A percentile compares a stretch with the other conserved stretches of the same genome.
These are phyloP conservation scores for Hipposideros armiger DNA, from an alignment of 2,113 vertebrate species.

Conservation along the genomic window DNA sequence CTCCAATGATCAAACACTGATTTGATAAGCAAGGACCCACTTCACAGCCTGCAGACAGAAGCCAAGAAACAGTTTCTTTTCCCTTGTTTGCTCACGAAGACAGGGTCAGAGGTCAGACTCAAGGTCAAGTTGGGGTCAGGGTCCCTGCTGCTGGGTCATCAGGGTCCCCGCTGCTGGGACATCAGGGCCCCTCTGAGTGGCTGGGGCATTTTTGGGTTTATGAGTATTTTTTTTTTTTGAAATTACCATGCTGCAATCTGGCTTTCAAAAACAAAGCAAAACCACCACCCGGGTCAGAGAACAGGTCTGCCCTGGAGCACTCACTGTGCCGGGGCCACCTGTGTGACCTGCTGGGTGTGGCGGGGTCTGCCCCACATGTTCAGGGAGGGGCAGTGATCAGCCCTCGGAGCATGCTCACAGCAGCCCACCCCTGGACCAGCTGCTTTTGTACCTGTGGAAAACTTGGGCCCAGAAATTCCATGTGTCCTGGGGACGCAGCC, in stretches of 20 bases:
- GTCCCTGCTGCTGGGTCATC: neutral
- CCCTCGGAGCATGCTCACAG: neutral
- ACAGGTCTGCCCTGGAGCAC: fast-evolving
- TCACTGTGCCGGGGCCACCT: neutral
- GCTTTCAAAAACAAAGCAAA: neutral
- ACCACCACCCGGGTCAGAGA: fast-evolving
- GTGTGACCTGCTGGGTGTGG: neutral
- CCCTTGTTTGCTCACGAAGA: neutral
- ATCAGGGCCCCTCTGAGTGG: neutral
- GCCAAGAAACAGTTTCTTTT: no score
- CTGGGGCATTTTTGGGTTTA: neutral
- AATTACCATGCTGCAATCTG: neutral
- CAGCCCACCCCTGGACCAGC: fast-evolving
- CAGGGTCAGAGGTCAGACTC: neutral
- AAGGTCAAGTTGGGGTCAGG: neutral
- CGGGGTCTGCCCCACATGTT: neutral
- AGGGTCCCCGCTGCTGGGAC: neutral
- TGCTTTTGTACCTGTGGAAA: fast-evolving
- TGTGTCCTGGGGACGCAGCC: fast-evolving
- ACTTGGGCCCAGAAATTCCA: neutral
- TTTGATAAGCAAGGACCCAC: neutral
- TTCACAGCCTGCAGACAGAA: neutral
- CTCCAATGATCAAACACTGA: fast-evolving
- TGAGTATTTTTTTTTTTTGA: no score
- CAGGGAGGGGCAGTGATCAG: no score